Evolutionary conservation across 2,113 vertebrate genomes (phyloP).

Genomic region (Hypanus sabinus): DNA sequence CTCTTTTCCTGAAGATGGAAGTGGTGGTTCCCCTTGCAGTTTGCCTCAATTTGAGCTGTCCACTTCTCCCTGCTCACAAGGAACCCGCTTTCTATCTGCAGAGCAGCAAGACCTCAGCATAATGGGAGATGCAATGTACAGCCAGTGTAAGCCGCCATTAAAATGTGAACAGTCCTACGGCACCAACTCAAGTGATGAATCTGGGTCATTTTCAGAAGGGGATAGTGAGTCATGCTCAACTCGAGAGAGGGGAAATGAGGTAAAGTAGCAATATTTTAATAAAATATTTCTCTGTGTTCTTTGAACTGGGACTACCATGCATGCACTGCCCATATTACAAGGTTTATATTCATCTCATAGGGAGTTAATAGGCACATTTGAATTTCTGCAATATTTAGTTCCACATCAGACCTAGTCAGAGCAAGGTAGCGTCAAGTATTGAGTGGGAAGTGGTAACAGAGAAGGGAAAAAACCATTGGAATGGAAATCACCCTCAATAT

Average conservation of each 20-base stretch:
- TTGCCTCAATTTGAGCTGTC: conserved; percentile 96
- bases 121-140: conserved; percentile 75
- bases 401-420: not conserved
- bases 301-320: not conserved
- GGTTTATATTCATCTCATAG: not conserved
- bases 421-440: not conserved
- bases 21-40: conserved; percentile 90
- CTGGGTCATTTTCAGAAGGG: conserved; percentile 95
- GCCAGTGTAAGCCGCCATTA: conserved; percentile 83
- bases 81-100: conserved; percentile 74
- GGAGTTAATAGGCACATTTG: not conserved
- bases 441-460: not conserved
- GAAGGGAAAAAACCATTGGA: not conserved
- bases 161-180: conserved; percentile 98
- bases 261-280: conserved; percentile 50
- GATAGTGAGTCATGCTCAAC: conserved; percentile 96
- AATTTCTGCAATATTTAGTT: not conserved
- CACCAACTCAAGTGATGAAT: conserved; percentile 98
- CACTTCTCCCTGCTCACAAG: conserved; percentile 89
- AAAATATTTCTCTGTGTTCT: not conserved
- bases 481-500: not conserved
- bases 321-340: not conserved
- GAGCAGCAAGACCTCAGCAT: conserved; percentile 79
- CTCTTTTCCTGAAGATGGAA: conserved; percentile 92
- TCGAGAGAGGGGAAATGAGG: conserved; percentile 89